Evolutionary conservation across 1,140 invertebrate genomes (phyloP), one percentile per base, ranked within the genome.

Genomic region (Listronotus bonariensis): DNA sequence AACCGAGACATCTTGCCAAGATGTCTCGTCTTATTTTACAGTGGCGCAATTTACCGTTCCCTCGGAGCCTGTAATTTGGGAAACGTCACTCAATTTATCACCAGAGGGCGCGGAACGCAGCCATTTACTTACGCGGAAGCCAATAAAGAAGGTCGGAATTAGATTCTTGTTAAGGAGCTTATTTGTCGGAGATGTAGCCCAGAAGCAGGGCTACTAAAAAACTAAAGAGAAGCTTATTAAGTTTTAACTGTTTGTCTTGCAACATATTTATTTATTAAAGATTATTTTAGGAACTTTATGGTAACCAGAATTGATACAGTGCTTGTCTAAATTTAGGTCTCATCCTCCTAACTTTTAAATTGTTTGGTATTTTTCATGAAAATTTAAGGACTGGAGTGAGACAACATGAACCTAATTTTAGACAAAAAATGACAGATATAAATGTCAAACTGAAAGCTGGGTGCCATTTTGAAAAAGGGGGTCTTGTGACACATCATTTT

Each of bases 61-160:
- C 43, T 59, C 32, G 40, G 40, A 42, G 32, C 42, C 12, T 17
- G 4, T 20, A 40, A 59, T 40, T 59, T 59, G 20, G 56, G 40
- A 20, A 38, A 45, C 43, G 56, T 59, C 56, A 59, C 42, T 59
- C 56, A 59, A 59, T 59, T 59, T 59, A 59, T 59, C 56, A 59
- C 56, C 56, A 49, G 42, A 49, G 56, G 56, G 42, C 46, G 42
- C 56, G 42, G 32, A 40, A 49, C 14, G 40, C 42, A 38, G 56
- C 56, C 56, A 59, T 26, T 26, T 26, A 26, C 20, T 26, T 26
- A 26, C 20, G 20, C 20, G 20, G 20, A 26, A 26, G 20, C 20
- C 20, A 26, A 49, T 59, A 59, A 59, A 48, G 56, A 36, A 15
- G 14, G 43, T 11, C 43, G 56, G 36, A 59, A 59, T 59, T 59